Base-by-base conservation (phyloP, 2,888 invertebrate species). In the Dermolepida albohirtum region DNA sequence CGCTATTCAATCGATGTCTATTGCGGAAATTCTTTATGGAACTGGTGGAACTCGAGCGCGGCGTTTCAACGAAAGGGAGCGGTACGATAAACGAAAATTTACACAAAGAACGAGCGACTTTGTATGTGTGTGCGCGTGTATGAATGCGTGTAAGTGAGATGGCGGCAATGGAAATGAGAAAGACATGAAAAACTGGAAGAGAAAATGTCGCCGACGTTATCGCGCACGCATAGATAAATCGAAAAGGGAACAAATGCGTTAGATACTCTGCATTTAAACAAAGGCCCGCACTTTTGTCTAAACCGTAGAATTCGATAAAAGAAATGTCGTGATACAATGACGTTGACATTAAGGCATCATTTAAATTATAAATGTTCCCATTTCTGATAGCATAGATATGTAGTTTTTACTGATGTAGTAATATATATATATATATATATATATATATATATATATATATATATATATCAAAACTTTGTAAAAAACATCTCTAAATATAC, bases 1-100 rank as follows among this genome's bases (percentile, higher is more conserved):
- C 14, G 59, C 44, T 57, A 57, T 57, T 57, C 55, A 41, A 57
- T 57, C 55, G 55, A 57, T 41, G 43, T 57, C 43, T 57, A 43
- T 43, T 57, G 55, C 43, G 55, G 12, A 57, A 57, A 57, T 57
- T 57, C 55, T 43, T 59, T 47, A 27, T 29, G 44, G 44, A 59
- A 44, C 27, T 44, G 44, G 44, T 54, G 39, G 39, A 54, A 16
- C 44, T 59, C 12, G 29, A 44, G 44, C 47, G 59, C 34, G 29
- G 27, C 44, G 29, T 6, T 57, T n/a, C 22, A 12, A 43, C 12
- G 55, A 17, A 41, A 17, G 27, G 55, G 41, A 12, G 6, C 10
- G 43, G 34, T 1, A 57, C 59, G 59, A 49, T 62, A 47, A 49
- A 49, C 34, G 59, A 49, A 49, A 62, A 62, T 49, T 62, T 62